Base-by-base conservation (phyloP, 2,113 vertebrate species). In the Sterrhoptilus dennistouni region DNA sequence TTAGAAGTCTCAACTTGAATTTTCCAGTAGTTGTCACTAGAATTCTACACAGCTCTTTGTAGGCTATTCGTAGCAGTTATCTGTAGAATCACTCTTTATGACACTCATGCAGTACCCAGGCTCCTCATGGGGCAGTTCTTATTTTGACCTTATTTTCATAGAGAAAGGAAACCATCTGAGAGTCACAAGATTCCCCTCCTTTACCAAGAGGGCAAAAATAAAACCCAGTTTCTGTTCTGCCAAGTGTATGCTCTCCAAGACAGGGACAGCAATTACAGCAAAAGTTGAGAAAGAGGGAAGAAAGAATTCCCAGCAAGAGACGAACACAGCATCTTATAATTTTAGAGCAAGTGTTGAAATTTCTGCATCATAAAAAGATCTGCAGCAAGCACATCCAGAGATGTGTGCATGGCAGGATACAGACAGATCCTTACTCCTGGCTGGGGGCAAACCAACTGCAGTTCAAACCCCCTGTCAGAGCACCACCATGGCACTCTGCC, bases 171-270 rank as follows among this genome's bases (percentile, higher is more conserved):
- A 74, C 24, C 71, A 87, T 80, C 60, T 59, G 59, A 75, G n/a
- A 93, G 54, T 91, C 94, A 96, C 24, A 83, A 79, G 95, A 77
- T 68, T 70, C 8, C 10, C 12, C 24, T 90, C 44, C 35, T 66
- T 77, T 59, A 60, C 33, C 49, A 83, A 74, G 22, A 3, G 5
- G 5, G 8, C 28, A 90, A 80, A 35, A 92, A 90, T 20, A 86
- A 88, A 69, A 69, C 12, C 7, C 17, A 36, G 52, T 81, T 90
- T 92, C 50, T 83, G 8, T 92, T 88, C 59, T 80, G 36, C 36
- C 17, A 6, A 18, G 31, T 21, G 6, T 33, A n/a, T 47, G 31
- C 9, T 83, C 59, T 61, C 50, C 50, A 63, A 61, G n/a, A 80
- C 11, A 57, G 27, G 15, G 25, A 78, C 8, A 56, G 24, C 35